Conservation (phyloP, 2,888 invertebrate species). For the Latheticus oryzae region DNA sequence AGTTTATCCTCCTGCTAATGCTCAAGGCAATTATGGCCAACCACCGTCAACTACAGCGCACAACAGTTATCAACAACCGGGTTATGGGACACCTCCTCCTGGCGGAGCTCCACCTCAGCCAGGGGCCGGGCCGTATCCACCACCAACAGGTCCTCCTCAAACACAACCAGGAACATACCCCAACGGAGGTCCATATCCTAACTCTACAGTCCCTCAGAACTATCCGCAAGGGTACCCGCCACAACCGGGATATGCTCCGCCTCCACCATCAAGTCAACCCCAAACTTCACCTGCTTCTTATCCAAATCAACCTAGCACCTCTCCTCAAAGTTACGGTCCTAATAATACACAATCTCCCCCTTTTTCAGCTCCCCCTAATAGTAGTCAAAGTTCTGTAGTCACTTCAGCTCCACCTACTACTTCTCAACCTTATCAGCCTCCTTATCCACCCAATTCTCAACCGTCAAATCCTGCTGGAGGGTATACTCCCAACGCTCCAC, state of each 20-base stretch:
- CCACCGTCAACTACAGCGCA: conserved; percentile 71
- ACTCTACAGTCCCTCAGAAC: conserved; percentile 56
- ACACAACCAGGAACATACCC: conserved; percentile 60
- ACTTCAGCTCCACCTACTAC: conserved; percentile 66
- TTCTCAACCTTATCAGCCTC: conserved; percentile 70
- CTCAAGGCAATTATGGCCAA: conserved; percentile 72
- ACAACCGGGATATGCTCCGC: conserved; percentile 68
- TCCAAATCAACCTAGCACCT: conserved; percentile 57
- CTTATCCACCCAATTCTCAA: conserved; percentile 68
- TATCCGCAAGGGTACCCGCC: conserved; percentile 70
- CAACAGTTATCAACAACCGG: conserved; percentile 70
- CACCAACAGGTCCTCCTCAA: conserved; percentile 54
- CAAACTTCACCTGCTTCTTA: conserved; percentile 61
- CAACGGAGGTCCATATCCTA: conserved; percentile 60
- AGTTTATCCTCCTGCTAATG: conserved; percentile 71
- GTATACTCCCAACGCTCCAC: conserved; percentile 59
- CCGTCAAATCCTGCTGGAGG: conserved; percentile 65
- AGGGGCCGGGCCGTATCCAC: conserved; percentile 51
- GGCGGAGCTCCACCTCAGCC: conserved; percentile 52
- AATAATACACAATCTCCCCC: conserved; percentile 72
- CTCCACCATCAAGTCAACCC: conserved; percentile 50
- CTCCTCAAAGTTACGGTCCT: conserved; percentile 62
- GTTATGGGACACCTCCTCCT: conserved; percentile 65
- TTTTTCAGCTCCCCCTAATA: conserved; percentile 69
- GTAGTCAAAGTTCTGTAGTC: conserved; percentile 66